These are phyloP conservation scores for Herpetotheres cachinnans DNA, from an alignment of 2,113 vertebrate species.

Conservation along the genomic window DNA sequence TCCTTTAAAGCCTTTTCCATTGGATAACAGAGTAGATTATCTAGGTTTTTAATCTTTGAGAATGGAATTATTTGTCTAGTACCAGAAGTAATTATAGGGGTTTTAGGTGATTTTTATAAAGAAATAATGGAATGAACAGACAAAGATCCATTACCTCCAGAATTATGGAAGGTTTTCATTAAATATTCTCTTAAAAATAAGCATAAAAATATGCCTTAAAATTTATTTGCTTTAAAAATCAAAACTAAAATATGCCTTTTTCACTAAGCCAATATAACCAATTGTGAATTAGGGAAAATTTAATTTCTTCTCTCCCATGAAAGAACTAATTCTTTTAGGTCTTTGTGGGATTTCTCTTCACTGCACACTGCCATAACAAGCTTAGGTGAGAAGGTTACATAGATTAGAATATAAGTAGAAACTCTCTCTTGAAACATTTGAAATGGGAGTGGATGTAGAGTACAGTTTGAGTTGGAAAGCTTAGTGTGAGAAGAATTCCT, in stretches of 20 bases:
- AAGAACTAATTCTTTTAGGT: background rate
- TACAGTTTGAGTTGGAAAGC: background rate
- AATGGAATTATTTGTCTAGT: background rate
- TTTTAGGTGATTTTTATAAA: background rate
- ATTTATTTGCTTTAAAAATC: background rate
- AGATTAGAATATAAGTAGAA: background rate
- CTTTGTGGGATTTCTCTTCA: background rate
- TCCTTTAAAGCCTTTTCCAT: background rate
- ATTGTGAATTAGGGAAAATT: background rate
- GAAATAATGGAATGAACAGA: background rate
- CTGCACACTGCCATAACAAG: background rate
- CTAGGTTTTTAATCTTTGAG: background rate
- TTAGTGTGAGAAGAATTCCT: background rate
- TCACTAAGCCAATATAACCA: background rate
- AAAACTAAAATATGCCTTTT: background rate
- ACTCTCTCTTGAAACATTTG: background rate
- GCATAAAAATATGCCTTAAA: background rate
- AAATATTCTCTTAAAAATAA: background rate
- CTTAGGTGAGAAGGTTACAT: background rate
- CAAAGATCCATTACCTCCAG: background rate
- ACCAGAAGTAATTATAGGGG: fast-evolving
- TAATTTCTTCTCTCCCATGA: background rate
- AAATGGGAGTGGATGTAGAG: background rate
- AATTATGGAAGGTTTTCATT: background rate
- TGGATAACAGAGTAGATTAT: background rate